phyloP scores from a whole-genome alignment of 1,140 invertebrate species.

The Vanessa atalanta region DNA sequence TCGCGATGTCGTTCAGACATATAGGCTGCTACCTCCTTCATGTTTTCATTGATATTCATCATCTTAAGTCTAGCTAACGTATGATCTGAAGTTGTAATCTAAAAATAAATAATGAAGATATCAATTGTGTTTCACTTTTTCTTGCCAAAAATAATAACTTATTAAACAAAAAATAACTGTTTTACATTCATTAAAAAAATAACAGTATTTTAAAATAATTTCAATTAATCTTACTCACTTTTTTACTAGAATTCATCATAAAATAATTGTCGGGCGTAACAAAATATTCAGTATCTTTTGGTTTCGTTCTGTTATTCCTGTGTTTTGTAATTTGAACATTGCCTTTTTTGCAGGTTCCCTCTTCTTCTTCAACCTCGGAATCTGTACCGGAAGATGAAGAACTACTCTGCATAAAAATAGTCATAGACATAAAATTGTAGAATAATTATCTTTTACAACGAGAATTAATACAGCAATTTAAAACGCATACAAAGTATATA shows the following conservation, averaged over 20 bases:
- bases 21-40: conserved; percentile 79
- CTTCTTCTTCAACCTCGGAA: conserved; percentile 47
- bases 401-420: conserved; percentile 29
- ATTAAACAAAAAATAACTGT: conserved; percentile 21
- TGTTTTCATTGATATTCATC: conserved; percentile 85
- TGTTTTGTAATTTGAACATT: conserved; percentile 41
- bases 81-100: conserved; percentile 88
- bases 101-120: conserved; percentile 15
- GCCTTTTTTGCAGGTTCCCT: conserved; percentile 40
- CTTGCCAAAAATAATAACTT: background rate
- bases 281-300: conserved; percentile 80
- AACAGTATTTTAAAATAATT: background rate
- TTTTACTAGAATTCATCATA: conserved; percentile 82
- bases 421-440: background rate
- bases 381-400: conserved; percentile 40
- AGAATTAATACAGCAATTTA: too few species aligned
- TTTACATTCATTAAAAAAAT: background rate
- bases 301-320: conserved; percentile 43
- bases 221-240: conserved; percentile 53
- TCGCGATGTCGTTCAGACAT: conserved; percentile 82
- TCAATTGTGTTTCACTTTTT: background rate
- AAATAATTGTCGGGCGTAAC: conserved; percentile 85
- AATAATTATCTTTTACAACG: background rate
- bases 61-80: conserved; percentile 89
- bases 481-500: background rate